Base-by-base conservation (phyloP, 1,140 invertebrate species). In the Dryas iulia region DNA sequence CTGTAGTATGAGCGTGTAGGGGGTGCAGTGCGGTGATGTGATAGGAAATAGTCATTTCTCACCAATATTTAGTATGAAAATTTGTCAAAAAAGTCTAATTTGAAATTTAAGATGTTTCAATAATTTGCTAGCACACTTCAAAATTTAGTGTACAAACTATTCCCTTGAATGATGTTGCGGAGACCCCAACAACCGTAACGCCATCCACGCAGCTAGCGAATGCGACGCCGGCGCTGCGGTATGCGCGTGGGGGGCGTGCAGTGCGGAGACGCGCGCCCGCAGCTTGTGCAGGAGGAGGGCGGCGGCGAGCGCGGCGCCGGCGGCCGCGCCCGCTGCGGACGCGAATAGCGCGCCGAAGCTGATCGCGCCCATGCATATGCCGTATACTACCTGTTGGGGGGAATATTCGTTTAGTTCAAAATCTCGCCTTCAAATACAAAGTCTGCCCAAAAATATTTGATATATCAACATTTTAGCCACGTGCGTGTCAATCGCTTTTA, bases 341-440 rank as follows among this genome's bases (percentile, higher is more conserved):
- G 97, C 96, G 87, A 98, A 98, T 6, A 98, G 92, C 2, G 96
- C 95, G 72, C 97, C 97, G 81, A 98, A 98, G 18, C 97, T 96
- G 0, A 96, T 95, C 23, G 97, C 95, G 0, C 97, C 97, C 88
- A 98, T 94, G 77, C 97, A 98, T 30, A 98, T 97, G 33, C 97
- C 97, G 81, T 98, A 98, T 0, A 98, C 96, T 0, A 91, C 89
- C 89, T 91, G 65, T 0, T 98, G 97, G 76, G 94, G 98, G 87
- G 97, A 6, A 18, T 2, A 1, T 3, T 18, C n/a, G 14, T 21
- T 39, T 35, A 1, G 0, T 35, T 35, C 10, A 10, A 12, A 6
- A n/a, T n/a, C n/a, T n/a, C n/a, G n/a, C n/a, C n/a, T n/a, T n/a
- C n/a, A n/a, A 7, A 31, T 31, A 31, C 3, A 12, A 2, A 11